Base-by-base conservation (phyloP, 2,797 vertebrate species). In the Chrosomus eos region DNA sequence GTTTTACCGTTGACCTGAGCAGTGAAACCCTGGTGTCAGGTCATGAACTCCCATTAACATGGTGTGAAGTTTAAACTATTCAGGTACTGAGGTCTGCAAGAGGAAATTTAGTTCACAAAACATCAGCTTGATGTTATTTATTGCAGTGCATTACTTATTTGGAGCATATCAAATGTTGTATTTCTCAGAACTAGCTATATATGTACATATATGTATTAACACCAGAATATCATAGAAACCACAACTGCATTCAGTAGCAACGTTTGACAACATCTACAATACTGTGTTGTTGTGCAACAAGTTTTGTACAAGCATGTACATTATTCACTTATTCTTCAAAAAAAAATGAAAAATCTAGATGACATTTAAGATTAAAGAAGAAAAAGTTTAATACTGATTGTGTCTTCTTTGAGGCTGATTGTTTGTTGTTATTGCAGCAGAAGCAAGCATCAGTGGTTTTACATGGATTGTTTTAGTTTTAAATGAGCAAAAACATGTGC, bases 1-100 rank as follows among this genome's bases (percentile, higher is more conserved):
- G 73, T 74, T 28, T 16, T 67, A n/a, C 58, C 40, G 18, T 80
- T 88, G 76, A 86, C 81, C 81, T 83, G 14, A 75, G 43, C 62
- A 43, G 81, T 76, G 67, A 81, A 84, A 76, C 40, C 33, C 51
- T 55, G 67, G 19, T 48, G 67, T 77, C 77, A 48, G 64, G 81
- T 86, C 81, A 64, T 55, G 67, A 43, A 75, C 51, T 70, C 67
- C 23, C 18, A 78, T 81, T 77, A 86, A 60, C 84, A 55, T 40
- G 28, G 53, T 74, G 67, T 85, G 60, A 80, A 45, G 36, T 74
- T 51, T 33, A 74, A 58, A 31, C 55, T 68, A 16, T n/a, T 14
- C 13, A n/a, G 28, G 28, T 64, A 62, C 4, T 68, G 77, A 48
- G 64, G 55, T 26, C 80, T 79, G 43, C n/a, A n/a, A 36, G n/a